Conservation (phyloP, 2,888 invertebrate species). For the Epinotia nisella region DNA sequence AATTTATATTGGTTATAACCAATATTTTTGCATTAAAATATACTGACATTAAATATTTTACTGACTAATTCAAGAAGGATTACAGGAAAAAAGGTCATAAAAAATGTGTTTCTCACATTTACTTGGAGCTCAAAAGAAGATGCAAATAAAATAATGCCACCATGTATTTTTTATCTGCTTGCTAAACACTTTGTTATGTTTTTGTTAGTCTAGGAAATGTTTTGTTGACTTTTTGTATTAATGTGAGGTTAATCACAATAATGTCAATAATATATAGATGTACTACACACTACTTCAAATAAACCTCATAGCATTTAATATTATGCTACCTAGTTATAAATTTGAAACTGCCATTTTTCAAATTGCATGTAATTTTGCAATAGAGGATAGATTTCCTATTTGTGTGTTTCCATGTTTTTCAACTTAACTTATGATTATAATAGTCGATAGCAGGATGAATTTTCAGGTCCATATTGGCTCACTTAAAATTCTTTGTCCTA, state of each 20-base stretch:
- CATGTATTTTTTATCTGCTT: no score
- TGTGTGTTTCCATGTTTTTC: constrained; percentile 6
- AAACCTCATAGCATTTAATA: constrained; percentile 13
- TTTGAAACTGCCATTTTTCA: neutral
- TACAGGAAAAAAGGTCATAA: neutral
- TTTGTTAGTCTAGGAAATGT: constrained; percentile 29
- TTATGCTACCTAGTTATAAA: constrained; percentile 9
- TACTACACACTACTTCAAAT: neutral
- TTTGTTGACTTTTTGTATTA: constrained; percentile 17
- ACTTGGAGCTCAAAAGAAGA: neutral
- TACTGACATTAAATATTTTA: neutral
- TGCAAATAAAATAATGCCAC: neutral
- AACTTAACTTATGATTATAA: neutral
- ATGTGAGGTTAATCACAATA: constrained; percentile 1
- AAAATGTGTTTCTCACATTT: neutral
- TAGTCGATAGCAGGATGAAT: constrained; percentile 11
- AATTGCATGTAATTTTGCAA: neutral
- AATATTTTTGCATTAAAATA: neutral
- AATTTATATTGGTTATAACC: neutral
- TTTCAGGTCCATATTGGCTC: no score
- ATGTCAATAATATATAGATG: constrained; percentile 1
- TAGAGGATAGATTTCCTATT: constrained; percentile 5
- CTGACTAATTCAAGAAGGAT: neutral
- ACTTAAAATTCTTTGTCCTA: no score
- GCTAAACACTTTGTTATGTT: constrained; percentile 20